Evolutionary conservation across 2,888 invertebrate genomes (phyloP), one percentile per base, ranked within the genome.

Genomic region (Ptilodon capucinus): DNA sequence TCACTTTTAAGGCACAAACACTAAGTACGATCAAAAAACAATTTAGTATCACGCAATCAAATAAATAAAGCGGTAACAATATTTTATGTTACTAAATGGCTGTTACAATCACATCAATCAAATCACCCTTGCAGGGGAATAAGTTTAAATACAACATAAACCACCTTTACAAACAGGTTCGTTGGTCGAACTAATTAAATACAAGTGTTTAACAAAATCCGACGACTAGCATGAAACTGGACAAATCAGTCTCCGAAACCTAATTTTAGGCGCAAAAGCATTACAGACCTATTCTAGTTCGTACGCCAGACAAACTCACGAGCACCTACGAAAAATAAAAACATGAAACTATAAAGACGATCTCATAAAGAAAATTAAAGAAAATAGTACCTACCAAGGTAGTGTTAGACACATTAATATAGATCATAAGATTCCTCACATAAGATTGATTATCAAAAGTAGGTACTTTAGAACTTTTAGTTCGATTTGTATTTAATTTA

Each of bases 11-110:
- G 76, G 74, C 75, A 74, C 71, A 68, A 68, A 70, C 60, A 53
- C 64, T 78, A 77, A 78, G 79, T 79, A 79, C 77, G 46, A 25
- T 40, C 25, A 25, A 25, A 40, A 40, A 14, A 25, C 18, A 19
- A 18, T 38, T 38, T 38, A 38, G 17, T 17, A 21, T 53, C 46
- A 52, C 46, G 42, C 28, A 46, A 60, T 60, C 57, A 60, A 63
- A 82, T 84, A 81, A 83, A 81, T 82, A 80, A 70, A 73, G 68
- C 75, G 74, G 81, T 81, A 80, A 81, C 77, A 66, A 51, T 17
- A 14, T 32, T 43, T 42, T 35, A 41, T 44, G 51, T 57, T 59
- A 64, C 63, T 47, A 44, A 35, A 49, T 48, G 41, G 54, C 48
- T 60, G 57, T 19, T 21, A 34, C 8, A 18, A 44, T 47, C 40